Percentiles rank a stretch among this genome's conserved stretches.
Evolutionary conservation across 2,113 vertebrate species (phyloP).

Genomic region (Acrocephalus arundinaceus): DNA sequence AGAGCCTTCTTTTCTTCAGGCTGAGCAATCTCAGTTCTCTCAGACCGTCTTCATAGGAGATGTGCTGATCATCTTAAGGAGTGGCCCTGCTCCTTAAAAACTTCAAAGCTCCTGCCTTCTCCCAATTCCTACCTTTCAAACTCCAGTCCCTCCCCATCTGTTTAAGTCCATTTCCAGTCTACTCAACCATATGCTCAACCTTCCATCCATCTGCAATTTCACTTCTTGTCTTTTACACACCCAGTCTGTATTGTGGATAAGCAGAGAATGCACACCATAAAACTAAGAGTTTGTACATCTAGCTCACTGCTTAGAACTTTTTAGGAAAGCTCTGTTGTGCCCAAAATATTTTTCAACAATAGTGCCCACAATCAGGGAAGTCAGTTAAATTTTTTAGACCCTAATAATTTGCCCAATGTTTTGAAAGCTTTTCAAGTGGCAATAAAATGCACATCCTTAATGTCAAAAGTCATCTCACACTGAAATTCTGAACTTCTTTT

Average conservation of each 20-base stretch:
- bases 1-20: background rate
- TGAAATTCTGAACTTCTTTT: background rate
- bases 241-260: background rate
- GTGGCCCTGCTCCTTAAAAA: background rate
- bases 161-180: background rate
- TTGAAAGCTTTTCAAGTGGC: background rate
- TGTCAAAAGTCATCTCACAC: background rate
- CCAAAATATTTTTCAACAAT: background rate
- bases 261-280: background rate
- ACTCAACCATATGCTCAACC: background rate
- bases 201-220: background rate
- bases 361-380: background rate
- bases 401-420: background rate
- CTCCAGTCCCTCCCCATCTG: background rate
- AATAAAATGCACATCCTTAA: background rate
- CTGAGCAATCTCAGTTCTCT: background rate
- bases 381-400: background rate
- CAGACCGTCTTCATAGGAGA: background rate
- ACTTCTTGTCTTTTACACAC: background rate
- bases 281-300: background rate
- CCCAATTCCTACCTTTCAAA: background rate
- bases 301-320: background rate
- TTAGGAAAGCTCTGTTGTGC: background rate
- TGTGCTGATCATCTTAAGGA: background rate
- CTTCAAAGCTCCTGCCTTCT: background rate